These are phyloP conservation scores for Nymphalis io DNA, from an alignment of 1,140 invertebrate species.

Conservation along the genomic window DNA sequence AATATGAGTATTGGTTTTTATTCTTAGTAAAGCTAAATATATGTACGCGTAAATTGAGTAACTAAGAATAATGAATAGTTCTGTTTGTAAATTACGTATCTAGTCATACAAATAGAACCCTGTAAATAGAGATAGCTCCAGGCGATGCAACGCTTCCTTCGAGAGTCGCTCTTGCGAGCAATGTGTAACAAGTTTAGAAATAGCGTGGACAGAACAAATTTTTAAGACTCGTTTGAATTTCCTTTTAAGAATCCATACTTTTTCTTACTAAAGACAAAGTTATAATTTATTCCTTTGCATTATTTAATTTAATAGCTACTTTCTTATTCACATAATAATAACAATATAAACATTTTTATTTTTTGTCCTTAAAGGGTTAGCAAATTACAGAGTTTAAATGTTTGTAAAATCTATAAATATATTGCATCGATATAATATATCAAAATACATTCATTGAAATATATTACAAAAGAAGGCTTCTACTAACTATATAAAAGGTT, in stretches of 20 bases:
- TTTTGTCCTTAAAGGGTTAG: too few species aligned
- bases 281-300: too few species aligned
- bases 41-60: slow-evolving; percentile 2
- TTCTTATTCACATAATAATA: too few species aligned
- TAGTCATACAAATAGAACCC: slow-evolving; percentile 30
- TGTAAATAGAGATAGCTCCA: slow-evolving; percentile 43
- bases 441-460: too few species aligned
- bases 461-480: too few species aligned
- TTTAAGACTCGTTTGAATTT: slow-evolving; percentile 28
- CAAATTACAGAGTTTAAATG: too few species aligned
- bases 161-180: not conserved
- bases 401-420: too few species aligned
- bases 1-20: not conserved
- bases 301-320: too few species aligned
- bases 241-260: not conserved
- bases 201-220: slow-evolving; percentile 16
- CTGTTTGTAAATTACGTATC: slow-evolving; percentile 39
- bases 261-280: too few species aligned
- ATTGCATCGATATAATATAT: too few species aligned
- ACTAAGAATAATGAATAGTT: slow-evolving; percentile 30
- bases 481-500: too few species aligned
- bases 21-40: not conserved
- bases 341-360: too few species aligned
- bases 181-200: slow-evolving; percentile 46
- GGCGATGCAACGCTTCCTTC: slow-evolving; percentile 15